phyloP scores from a whole-genome alignment of 1,140 invertebrate species.

The Onthophagus taurus region DNA sequence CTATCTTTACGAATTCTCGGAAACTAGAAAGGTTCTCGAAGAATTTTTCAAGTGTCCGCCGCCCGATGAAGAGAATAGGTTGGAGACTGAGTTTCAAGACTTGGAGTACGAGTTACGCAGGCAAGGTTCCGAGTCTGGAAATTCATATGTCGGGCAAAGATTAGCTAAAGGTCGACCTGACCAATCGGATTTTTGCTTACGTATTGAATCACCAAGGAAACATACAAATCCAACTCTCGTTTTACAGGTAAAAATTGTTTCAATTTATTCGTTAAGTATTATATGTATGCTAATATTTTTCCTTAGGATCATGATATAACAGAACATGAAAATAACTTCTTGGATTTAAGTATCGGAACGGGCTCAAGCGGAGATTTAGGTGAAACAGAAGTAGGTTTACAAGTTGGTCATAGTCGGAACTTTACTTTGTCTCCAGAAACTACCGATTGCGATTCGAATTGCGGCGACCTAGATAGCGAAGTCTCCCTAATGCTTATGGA shows the following conservation, averaged over 20 bases:
- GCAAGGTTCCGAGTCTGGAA: slow-evolving; percentile 47
- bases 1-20: slow-evolving; percentile 83
- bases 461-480: slow-evolving; percentile 73
- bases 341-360: slow-evolving; percentile 54
- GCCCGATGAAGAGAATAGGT: slow-evolving; percentile 44
- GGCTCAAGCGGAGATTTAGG: slow-evolving; percentile 58
- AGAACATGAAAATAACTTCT: slow-evolving; percentile 53
- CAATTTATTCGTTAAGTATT: background rate
- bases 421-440: slow-evolving; percentile 90
- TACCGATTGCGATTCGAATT: slow-evolving; percentile 89
- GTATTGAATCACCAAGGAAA: slow-evolving; percentile 44
- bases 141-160: slow-evolving; percentile 72
- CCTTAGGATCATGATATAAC: slow-evolving; percentile 41
- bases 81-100: slow-evolving; percentile 46
- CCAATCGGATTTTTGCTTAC: slow-evolving; percentile 32
- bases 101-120: slow-evolving; percentile 75
- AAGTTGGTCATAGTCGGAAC: slow-evolving; percentile 58
- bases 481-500: slow-evolving; percentile 65
- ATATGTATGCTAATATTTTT: slow-evolving; percentile 17
- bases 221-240: slow-evolving; percentile 35
- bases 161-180: slow-evolving; percentile 50
- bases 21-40: slow-evolving; percentile 81
- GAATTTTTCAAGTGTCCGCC: slow-evolving; percentile 81
- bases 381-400: slow-evolving; percentile 55
- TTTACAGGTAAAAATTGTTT: background rate